A percentile compares a stretch with the other conserved stretches of the same genome.
Conservation (phyloP, 2,888 invertebrate genomes). For the Incurvaria masculella region DNA sequence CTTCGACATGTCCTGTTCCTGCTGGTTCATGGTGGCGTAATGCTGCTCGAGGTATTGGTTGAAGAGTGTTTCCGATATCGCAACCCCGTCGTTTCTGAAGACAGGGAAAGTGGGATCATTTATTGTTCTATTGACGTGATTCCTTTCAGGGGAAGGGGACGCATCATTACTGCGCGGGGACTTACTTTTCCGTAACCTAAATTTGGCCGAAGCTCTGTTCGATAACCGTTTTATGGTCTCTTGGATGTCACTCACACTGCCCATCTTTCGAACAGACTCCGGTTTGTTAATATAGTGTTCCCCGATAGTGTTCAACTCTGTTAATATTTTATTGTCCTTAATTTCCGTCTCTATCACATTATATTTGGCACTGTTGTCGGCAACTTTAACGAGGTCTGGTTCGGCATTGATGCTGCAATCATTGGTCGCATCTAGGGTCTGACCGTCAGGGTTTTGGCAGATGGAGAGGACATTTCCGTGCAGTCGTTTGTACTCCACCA, state of each 20-base stretch:
- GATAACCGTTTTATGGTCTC: constrained; percentile 58
- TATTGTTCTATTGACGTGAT: constrained; percentile 63
- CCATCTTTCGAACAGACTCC: constrained; percentile 40
- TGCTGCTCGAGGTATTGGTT: constrained; percentile 67
- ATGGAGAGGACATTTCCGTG: constrained; percentile 73
- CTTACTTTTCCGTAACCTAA: constrained; percentile 37
- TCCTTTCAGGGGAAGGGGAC: constrained; percentile 31
- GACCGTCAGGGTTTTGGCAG: constrained; percentile 60
- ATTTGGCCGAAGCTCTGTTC: constrained; percentile 55
- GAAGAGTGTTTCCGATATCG: constrained; percentile 70
- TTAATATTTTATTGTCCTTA: constrained; percentile 33
- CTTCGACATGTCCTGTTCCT: constrained; percentile 35
- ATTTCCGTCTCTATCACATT: constrained; percentile 31
- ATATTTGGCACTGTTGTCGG: constrained; percentile 32
- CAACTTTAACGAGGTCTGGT: constrained; percentile 41
- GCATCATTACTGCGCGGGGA: constrained; percentile 27
- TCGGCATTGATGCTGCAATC: constrained; percentile 14
- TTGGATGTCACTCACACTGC: constrained; percentile 63
- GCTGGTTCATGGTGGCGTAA: constrained; percentile 46
- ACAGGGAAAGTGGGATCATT: constrained; percentile 77
- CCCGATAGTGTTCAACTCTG: constrained; percentile 42
- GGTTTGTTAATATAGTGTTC: constrained; percentile 52
- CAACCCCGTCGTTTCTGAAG: constrained; percentile 69
- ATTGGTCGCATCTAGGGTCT: constrained; percentile 51
- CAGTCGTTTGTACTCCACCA: constrained; percentile 72